Conservation (phyloP, 1,140 invertebrate species). For the Capitella teleta region DNA sequence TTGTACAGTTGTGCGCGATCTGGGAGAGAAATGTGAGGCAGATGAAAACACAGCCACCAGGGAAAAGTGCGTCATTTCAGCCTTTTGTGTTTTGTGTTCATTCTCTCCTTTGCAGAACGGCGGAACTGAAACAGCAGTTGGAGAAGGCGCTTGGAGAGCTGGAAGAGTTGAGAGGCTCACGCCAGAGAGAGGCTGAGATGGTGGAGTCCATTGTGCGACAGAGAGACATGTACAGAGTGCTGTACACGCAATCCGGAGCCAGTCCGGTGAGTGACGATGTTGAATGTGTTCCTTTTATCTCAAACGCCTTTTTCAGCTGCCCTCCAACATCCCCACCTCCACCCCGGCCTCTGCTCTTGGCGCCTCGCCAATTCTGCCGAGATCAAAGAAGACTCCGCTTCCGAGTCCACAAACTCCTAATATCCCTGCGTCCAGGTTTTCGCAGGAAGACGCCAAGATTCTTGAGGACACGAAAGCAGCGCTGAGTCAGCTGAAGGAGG, state of each 20-base stretch:
- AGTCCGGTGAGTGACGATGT: conserved; percentile 14
- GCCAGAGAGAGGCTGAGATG: conserved; percentile 55
- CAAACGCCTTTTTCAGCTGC: background rate
- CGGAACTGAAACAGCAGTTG: conserved; percentile 39
- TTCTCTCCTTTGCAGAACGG: conserved; percentile 21
- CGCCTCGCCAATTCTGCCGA: background rate
- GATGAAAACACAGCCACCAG: conserved; percentile 51
- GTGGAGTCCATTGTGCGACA: conserved; percentile 65
- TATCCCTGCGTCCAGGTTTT: background rate
- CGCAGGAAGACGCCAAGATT: background rate
- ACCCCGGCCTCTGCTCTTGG: background rate
- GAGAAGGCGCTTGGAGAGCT: conserved; percentile 46
- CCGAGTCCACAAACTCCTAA: background rate
- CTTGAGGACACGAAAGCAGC: conserved; percentile 49
- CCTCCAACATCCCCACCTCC: background rate
- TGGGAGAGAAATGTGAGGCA: conserved; percentile 70
- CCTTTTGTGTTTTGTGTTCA: background rate
- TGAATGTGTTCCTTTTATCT: background rate
- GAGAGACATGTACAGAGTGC: conserved; percentile 74
- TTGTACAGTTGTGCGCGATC: conserved; percentile 66
- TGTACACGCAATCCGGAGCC: conserved; percentile 54
- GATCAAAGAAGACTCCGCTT: background rate
- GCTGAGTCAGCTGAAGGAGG: conserved; percentile 60
- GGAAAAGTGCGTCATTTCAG: background rate
- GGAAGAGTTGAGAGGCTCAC: conserved; percentile 55